These are phyloP conservation scores for Rhineura floridana DNA, from an alignment of 2,113 vertebrate species.

Conservation along the genomic window DNA sequence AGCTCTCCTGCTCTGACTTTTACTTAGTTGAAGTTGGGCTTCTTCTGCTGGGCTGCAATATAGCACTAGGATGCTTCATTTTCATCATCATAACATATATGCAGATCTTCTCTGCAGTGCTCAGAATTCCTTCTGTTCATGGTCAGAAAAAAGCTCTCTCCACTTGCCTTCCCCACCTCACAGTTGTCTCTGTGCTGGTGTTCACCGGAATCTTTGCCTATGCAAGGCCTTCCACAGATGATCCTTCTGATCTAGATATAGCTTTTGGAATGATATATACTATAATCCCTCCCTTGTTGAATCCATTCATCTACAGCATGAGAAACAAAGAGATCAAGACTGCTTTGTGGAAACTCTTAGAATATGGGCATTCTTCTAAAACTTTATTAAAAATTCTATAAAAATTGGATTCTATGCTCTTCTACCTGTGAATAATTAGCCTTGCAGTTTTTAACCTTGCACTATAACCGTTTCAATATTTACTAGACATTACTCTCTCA, in stretches of 20 bases:
- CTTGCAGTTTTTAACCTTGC: neutral
- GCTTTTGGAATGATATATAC: neutral
- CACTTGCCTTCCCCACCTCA: too few species aligned
- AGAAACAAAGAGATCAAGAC: slow-evolving; percentile 17
- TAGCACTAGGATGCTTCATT: neutral
- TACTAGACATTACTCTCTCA: too few species aligned
- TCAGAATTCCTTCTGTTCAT: too few species aligned
- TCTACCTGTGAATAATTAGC: neutral
- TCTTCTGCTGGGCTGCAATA: neutral
- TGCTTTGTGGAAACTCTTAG: neutral
- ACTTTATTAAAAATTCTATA: too few species aligned
- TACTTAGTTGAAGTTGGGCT: neutral
- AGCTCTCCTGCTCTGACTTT: too few species aligned
- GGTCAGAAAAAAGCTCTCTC: too few species aligned
- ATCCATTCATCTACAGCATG: neutral
- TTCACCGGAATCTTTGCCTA: neutral
- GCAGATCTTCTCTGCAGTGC: too few species aligned
- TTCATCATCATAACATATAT: neutral
- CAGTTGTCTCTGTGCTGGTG: neutral
- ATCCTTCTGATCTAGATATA: neutral
- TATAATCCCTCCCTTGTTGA: neutral
- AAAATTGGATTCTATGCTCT: neutral
- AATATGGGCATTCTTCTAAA: neutral
- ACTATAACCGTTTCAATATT: too few species aligned
- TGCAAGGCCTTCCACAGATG: neutral